These are phyloP conservation scores for Trichomycterus rosablanca DNA, from an alignment of 2,113 vertebrate species.

Conservation along the genomic window DNA sequence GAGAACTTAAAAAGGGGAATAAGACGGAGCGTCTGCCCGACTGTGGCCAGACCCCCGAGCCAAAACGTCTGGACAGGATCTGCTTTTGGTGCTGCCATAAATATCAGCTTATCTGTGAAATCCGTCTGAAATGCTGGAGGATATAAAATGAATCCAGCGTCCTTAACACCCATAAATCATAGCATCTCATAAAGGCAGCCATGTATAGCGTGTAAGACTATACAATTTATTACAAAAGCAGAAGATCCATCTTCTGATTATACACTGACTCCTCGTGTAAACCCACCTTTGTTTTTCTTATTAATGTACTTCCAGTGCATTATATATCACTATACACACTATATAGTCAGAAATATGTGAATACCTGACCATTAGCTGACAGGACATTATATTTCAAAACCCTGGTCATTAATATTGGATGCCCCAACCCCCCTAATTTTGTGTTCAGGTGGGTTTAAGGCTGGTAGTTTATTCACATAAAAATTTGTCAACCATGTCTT, in stretches of 20 bases:
- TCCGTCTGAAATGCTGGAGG: slow-evolving; percentile 63
- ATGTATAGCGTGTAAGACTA: slow-evolving; percentile 15
- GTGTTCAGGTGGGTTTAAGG: no score
- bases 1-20: slow-evolving; percentile 58
- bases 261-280: slow-evolving; percentile 2
- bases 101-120: slow-evolving; percentile 65
- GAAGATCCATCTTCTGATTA: slow-evolving; percentile 25
- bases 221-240: slow-evolving; percentile 5
- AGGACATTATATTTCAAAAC: no score
- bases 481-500: no score
- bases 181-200: slow-evolving; percentile 11
- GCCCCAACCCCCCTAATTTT: no score
- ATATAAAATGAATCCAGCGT: slow-evolving; percentile 67
- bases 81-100: slow-evolving; percentile 68
- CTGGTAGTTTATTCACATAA: no score
- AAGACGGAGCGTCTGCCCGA: slow-evolving; percentile 52
- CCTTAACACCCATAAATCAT: slow-evolving; percentile 52
- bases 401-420: no score
- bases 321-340: no score
- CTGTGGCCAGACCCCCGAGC: slow-evolving; percentile 48
- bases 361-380: no score
- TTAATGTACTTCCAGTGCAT: no score
- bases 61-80: slow-evolving; percentile 81
- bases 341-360: no score
- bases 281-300: not conserved